These are phyloP conservation scores for Patagioenas fasciata DNA, from an alignment of 2,113 vertebrate species.

Conservation along the genomic window DNA sequence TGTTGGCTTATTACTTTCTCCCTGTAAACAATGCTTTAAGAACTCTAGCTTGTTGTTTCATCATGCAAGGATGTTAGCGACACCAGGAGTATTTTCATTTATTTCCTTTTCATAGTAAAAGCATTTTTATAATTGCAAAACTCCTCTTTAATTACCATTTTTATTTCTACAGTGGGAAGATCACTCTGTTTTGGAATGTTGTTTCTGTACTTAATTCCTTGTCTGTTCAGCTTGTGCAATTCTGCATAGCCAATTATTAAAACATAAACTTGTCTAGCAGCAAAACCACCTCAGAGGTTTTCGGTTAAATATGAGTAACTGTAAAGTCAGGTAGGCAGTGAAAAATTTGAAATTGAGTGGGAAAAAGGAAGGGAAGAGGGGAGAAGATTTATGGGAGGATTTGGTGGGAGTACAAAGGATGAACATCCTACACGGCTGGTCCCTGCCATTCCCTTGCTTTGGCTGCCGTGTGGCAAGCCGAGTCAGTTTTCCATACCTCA, in stretches of 20 bases:
- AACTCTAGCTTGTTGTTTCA: neutral
- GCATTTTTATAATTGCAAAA: constrained; percentile 30
- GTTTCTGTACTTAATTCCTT: constrained; percentile 22
- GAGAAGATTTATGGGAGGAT: neutral
- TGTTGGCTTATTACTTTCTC: neutral
- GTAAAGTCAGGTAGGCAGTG: neutral
- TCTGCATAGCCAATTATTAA: neutral
- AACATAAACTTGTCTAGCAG: neutral
- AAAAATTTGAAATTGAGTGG: neutral
- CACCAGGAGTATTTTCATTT: constrained; percentile 10
- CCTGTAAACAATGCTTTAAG: neutral
- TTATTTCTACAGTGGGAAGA: constrained; percentile 10
- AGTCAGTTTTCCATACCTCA: neutral
- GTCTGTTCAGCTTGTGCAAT: neutral
- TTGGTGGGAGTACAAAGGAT: neutral
- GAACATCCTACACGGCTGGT: neutral
- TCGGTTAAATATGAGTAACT: neutral
- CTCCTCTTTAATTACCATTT: constrained; percentile 7
- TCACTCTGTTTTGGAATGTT: constrained; percentile 6
- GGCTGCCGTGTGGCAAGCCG: neutral
- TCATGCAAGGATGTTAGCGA: neutral
- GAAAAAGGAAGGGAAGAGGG: neutral
- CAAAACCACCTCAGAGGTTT: neutral
- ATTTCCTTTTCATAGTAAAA: neutral
- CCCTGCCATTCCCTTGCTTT: neutral